These are phyloP conservation scores for Saxidomus purpurata DNA, from an alignment of 1,140 invertebrate genomes.

Conservation along the genomic window DNA sequence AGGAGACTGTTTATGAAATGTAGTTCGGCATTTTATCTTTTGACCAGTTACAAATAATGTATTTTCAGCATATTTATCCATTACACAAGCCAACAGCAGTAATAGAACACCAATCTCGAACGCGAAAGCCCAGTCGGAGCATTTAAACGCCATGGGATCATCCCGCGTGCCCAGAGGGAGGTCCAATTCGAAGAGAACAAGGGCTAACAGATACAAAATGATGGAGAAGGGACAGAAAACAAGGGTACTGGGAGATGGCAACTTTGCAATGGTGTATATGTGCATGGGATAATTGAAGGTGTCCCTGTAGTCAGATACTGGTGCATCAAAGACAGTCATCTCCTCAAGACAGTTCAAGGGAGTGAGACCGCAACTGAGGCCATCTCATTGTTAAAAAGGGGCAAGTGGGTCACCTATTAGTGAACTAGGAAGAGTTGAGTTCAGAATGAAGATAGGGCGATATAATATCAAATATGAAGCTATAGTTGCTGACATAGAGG, in stretches of 20 bases:
- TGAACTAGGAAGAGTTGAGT: not conserved
- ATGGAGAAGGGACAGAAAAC: not conserved
- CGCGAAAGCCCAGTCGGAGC: too few species aligned
- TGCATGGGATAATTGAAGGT: not conserved
- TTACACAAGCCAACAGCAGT: too few species aligned
- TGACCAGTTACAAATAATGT: too few species aligned
- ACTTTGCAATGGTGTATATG: not conserved
- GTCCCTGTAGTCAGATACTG: not conserved
- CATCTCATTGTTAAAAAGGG: not conserved
- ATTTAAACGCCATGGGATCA: not conserved
- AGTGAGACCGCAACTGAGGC: not conserved
- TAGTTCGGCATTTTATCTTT: too few species aligned
- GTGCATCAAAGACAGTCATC: not conserved
- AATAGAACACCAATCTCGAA: too few species aligned
- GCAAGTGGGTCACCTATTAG: not conserved
- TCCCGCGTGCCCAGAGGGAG: not conserved
- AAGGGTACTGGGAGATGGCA: not conserved
- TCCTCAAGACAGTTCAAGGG: not conserved
- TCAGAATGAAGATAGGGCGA: not conserved
- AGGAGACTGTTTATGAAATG: too few species aligned
- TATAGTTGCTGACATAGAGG: not conserved
- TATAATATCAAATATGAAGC: not conserved
- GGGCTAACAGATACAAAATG: not conserved
- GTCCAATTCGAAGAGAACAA: not conserved
- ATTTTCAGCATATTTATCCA: too few species aligned